phyloP scores from a whole-genome alignment of 2,797 vertebrate species.

The Catostomus latipinnis region DNA sequence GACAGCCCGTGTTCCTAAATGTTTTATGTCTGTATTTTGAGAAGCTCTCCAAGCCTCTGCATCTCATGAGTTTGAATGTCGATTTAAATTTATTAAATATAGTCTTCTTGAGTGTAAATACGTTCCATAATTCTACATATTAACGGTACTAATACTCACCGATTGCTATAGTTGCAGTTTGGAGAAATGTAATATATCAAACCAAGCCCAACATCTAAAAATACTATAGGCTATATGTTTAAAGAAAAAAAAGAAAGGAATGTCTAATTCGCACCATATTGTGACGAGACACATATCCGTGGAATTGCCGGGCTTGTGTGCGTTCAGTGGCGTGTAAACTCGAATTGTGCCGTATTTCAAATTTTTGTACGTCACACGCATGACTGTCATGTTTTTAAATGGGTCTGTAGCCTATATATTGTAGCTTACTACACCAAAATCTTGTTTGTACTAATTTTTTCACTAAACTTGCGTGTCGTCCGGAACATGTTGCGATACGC shows the following conservation, averaged over 20 bases:
- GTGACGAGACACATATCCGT: not conserved
- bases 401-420: too few relatives aligned
- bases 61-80: too few relatives aligned
- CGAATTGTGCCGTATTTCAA: not conserved
- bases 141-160: not conserved
- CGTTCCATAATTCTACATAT: not conserved
- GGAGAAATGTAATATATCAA: not conserved
- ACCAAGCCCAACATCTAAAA: not conserved
- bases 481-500: constrained; percentile 39
- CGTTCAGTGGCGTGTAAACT: not conserved
- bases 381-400: not conserved
- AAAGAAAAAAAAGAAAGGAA: too few relatives aligned
- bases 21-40: not conserved
- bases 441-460: not conserved
- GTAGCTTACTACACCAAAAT: not conserved
- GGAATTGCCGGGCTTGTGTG: too few relatives aligned
- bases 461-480: constrained; percentile 5
- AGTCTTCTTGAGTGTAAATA: not conserved
- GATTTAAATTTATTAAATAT: not conserved
- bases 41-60: not conserved
- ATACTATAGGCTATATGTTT: too few relatives aligned
- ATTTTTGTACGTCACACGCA: too few relatives aligned
- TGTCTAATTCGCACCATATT: too few relatives aligned
- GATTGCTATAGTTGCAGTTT: not conserved
- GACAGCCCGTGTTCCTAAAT: not conserved